Evolutionary conservation across 1,140 invertebrate species (phyloP).

Genomic region (Brachionus rotundiformis): DNA sequence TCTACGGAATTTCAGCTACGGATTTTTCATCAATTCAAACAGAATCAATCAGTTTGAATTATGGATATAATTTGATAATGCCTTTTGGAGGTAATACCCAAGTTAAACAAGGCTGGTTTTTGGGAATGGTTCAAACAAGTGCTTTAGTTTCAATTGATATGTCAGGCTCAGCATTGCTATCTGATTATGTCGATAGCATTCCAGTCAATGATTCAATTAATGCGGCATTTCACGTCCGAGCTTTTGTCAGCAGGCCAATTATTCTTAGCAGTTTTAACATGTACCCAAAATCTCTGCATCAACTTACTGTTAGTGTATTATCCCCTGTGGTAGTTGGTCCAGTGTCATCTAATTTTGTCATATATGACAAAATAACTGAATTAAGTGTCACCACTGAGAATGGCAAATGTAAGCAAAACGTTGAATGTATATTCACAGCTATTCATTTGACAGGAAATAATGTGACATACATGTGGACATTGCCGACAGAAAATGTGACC

Average conservation of each 20-base stretch:
- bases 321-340: not conserved
- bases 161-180: not conserved
- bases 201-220: not conserved
- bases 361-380: not conserved
- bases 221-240: not conserved
- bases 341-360: not conserved
- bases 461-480: not conserved
- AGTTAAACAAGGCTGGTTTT: slow-evolving; percentile 15
- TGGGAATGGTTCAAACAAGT: not conserved
- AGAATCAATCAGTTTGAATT: slow-evolving; percentile 1
- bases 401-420: not conserved
- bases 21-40: not conserved
- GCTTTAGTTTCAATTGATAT: not conserved
- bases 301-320: not conserved
- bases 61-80: slow-evolving; percentile 16
- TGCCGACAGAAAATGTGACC: not conserved
- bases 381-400: not conserved
- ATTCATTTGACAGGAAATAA: not conserved
- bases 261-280: not conserved
- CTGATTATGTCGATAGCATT: not conserved
- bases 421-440: not conserved
- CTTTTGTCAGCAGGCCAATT: not conserved
- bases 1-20: not conserved
- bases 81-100: not conserved
- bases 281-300: not conserved